These are phyloP conservation scores for Eristalinus sepulchralis DNA, from an alignment of 2,888 invertebrate genomes.

Conservation along the genomic window DNA sequence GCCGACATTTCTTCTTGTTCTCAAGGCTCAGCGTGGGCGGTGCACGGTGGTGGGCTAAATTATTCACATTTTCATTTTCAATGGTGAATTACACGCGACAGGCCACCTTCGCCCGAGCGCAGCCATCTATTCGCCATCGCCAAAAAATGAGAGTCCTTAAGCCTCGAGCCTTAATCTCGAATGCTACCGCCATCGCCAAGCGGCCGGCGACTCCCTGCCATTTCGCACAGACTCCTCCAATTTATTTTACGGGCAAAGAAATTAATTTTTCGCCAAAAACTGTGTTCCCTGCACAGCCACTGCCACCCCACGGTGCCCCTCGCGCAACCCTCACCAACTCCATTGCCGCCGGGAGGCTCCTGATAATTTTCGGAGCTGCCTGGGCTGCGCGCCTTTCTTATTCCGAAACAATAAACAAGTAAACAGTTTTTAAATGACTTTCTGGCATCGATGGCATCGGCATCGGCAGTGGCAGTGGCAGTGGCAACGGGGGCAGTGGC, in stretches of 20 bases:
- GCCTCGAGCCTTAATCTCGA: conserved; percentile 57
- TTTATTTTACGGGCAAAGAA: conserved; percentile 53
- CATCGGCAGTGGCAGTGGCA: background rate
- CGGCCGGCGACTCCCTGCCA: conserved; percentile 8
- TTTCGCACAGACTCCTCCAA: conserved; percentile 18
- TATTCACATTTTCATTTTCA: conserved; percentile 40
- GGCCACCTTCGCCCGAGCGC: background rate
- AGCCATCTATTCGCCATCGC: conserved; percentile 16
- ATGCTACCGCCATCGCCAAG: conserved; percentile 2
- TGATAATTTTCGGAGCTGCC: background rate
- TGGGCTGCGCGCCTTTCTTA: background rate
- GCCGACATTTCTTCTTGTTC: background rate
- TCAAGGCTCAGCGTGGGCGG: background rate
- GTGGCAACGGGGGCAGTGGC: background rate
- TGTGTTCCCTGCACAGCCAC: background rate
- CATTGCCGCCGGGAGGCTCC: background rate
- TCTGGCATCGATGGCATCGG: background rate
- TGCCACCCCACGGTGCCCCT: background rate
- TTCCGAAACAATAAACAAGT: conserved; percentile 65
- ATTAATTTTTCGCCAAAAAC: conserved; percentile 46
- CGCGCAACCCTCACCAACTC: too few relatives aligned
- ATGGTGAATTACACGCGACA: background rate
- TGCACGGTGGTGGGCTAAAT: conserved; percentile 21
- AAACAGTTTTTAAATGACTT: conserved; percentile 58
- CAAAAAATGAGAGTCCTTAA: conserved; percentile 19